Conservation (phyloP, 2,797 vertebrate genomes). For the Gallinago nigripennis region DNA sequence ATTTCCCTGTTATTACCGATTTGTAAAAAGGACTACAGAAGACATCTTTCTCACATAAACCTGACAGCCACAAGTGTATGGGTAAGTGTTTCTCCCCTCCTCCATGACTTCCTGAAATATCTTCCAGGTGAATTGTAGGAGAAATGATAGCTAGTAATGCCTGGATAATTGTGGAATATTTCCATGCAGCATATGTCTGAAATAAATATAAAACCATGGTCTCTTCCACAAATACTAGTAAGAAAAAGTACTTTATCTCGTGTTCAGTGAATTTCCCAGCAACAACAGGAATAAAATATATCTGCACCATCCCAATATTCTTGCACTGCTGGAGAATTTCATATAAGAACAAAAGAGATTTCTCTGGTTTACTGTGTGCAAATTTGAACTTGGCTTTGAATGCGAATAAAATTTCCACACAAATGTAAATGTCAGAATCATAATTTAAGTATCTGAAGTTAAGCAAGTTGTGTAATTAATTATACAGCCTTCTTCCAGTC, state of each 20-base stretch:
- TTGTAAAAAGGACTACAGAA: not conserved
- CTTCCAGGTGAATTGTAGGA: not conserved
- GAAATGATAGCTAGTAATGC: not conserved
- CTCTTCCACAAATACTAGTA: not conserved
- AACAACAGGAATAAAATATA: not conserved
- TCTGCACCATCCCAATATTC: not conserved
- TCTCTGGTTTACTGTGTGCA: not conserved
- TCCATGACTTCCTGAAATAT: not conserved
- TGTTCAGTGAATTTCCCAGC: not conserved
- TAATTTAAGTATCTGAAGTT: not conserved
- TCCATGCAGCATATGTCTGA: not conserved
- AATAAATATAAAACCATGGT: not conserved
- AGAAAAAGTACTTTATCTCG: conserved; percentile 21
- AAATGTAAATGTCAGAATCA: not conserved
- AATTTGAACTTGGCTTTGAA: not conserved
- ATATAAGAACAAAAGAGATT: not conserved
- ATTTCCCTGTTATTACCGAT: not conserved
- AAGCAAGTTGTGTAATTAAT: not conserved
- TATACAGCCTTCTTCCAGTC: not conserved
- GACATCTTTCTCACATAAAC: not conserved
- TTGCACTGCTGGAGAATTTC: not conserved
- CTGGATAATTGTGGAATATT: conserved; percentile 15
- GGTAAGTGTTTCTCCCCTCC: not conserved
- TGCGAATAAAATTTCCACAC: not conserved
- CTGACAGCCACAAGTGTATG: not conserved